Evolutionary conservation across 2,888 invertebrate genomes (phyloP).

Genomic region (Odontothrips loti): DNA sequence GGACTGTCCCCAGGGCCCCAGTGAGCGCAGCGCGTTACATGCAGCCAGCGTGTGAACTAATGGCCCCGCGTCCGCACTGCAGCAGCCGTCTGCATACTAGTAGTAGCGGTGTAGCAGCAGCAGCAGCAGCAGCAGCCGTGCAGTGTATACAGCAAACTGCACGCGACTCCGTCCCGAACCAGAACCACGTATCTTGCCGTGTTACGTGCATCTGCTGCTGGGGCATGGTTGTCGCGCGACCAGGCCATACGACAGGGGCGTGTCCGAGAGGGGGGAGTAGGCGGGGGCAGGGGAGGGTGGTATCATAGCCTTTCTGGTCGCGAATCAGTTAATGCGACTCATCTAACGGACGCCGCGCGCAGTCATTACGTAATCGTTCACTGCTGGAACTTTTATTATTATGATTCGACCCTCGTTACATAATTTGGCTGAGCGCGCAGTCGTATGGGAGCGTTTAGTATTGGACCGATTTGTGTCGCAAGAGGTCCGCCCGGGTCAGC

Average conservation of each 20-base stretch:
- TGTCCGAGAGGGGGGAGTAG: not conserved
- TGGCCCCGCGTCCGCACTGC: not conserved
- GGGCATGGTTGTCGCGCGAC: not conserved
- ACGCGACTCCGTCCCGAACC: not conserved
- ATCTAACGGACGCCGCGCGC: not conserved
- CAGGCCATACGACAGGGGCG: no score
- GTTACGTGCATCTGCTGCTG: not conserved
- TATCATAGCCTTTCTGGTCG: not conserved
- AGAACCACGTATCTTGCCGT: no score
- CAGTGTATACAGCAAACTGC: not conserved
- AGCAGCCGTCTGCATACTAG: no score
- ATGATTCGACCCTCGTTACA: no score
- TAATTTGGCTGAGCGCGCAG: no score
- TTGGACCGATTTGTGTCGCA: no score
- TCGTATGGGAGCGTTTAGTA: no score
- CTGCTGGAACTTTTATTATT: no score
- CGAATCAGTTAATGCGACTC: not conserved
- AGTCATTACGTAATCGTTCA: no score
- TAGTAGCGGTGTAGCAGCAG: no score
- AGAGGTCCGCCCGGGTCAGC: no score
- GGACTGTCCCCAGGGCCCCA: not conserved
- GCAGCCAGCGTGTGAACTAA: constrained; percentile 5
- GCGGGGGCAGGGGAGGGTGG: no score
- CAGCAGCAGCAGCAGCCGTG: not conserved
- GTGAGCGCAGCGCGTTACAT: not conserved